Conservation (phyloP, 1,140 invertebrate species). For the Bombus sibiricus region DNA sequence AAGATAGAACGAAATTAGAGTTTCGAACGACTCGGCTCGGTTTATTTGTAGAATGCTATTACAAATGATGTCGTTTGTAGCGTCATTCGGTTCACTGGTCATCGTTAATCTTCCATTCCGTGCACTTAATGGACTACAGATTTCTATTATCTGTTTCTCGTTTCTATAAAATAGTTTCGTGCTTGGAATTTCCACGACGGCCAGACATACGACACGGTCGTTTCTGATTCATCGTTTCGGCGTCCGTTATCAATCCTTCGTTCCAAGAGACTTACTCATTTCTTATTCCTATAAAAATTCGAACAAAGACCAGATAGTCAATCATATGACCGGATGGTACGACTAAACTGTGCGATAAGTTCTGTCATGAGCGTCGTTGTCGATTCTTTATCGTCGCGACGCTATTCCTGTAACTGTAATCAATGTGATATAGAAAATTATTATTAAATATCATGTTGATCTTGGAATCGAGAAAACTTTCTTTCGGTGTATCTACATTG, state of each 20-base stretch:
- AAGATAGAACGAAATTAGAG: background rate
- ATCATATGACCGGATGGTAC: background rate
- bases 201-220: background rate
- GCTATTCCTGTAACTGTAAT: background rate
- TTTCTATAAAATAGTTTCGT: background rate
- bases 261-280: background rate
- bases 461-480: no score
- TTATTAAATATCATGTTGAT: no score
- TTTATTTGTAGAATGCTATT: no score
- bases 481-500: no score
- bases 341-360: background rate
- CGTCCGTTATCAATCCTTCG: background rate
- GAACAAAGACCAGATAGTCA: background rate
- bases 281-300: background rate
- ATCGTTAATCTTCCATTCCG: conserved; percentile 9
- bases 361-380: background rate
- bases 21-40: background rate
- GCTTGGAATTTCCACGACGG: background rate
- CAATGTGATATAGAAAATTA: background rate
- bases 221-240: background rate
- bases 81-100: background rate
- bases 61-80: background rate
- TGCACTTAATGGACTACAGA: background rate
- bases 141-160: background rate
- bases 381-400: background rate